Evolutionary conservation across 2,797 vertebrate genomes (phyloP), one percentile per base, ranked within the genome.

Genomic region (Acropternis orthonyx): DNA sequence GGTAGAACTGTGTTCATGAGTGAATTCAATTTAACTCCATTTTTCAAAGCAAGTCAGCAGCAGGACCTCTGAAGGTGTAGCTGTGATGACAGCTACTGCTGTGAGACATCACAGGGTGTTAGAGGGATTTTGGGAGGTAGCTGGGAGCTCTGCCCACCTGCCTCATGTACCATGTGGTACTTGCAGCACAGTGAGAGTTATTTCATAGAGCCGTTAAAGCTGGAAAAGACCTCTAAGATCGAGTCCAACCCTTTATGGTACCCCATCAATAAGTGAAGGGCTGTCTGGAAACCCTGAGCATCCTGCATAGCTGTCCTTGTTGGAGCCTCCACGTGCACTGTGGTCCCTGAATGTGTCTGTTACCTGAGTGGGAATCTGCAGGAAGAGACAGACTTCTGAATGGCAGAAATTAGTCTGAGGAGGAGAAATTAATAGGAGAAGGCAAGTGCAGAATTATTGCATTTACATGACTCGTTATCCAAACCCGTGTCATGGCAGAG

Each of bases 271-370:
- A 22, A 28, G 12, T 13, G 36, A 77, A 44, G 66, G 2, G 3
- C 66, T 85, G 5, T n/a, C 52, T 1, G 5, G 51, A 55, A 39
- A 34, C 11, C 16, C 14, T 27, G 58, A 67, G 54, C 55, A 23
- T 39, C 32, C 32, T 80, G 5, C 20, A 63, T 39, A 6, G 1
- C 41, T 49, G 46, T 46, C 66, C 30, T 32, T 24, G 14, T 16
- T 7, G 30, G n/a, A 30, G 28, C 34, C 49, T 54, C 28, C 1
- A 1, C 0, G 0, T 71, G 62, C 24, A 3, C 46, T 16, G 4
- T 1, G 2, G 73, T 43, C 30, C 4, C 68, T 55, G 48, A 55
- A 32, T 41, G 6, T 28, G 8, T 49, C 23, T 39, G 3, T n/a
- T 56, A 1, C 0, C 0, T 30, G 76, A 61, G 32, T 10, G 32